A percentile compares a stretch with the other conserved stretches of the same genome.
phyloP scores from a whole-genome alignment of 1,140 invertebrate genomes.

The Piezodorus guildinii region DNA sequence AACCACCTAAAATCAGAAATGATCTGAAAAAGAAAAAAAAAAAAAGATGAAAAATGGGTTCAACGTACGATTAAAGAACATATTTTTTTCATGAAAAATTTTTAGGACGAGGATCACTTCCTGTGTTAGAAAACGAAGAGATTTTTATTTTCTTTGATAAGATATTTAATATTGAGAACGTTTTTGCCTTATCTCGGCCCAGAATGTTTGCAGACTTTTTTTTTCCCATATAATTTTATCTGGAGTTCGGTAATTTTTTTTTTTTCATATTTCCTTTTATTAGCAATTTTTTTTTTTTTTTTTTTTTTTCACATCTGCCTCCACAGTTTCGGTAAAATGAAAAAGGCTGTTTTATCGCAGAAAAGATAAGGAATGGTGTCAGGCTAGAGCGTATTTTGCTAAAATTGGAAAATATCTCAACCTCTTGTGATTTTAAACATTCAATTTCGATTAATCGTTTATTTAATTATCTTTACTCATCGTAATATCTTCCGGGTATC shows the following conservation, averaged over 20 bases:
- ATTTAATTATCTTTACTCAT: too few relatives aligned
- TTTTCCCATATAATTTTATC: neutral
- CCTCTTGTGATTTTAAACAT: too few relatives aligned
- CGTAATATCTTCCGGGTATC: too few relatives aligned
- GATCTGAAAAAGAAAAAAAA: neutral
- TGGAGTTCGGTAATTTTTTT: neutral
- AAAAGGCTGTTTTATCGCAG: neutral
- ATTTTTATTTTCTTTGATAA: constrained; percentile 8
- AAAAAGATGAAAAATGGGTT: neutral
- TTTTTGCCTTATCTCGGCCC: neutral
- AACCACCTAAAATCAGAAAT: neutral
- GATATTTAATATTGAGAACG: constrained; percentile 2
- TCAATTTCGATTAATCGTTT: too few relatives aligned
- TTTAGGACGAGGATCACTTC: neutral
- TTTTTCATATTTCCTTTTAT: neutral
- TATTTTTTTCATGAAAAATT: neutral
- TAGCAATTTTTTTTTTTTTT: neutral
- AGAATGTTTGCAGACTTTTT: constrained; percentile 12
- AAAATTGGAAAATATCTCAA: too few relatives aligned
- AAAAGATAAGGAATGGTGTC: constrained; percentile 3
- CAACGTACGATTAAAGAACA: neutral
- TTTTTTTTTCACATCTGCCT: neutral
- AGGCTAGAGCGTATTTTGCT: neutral
- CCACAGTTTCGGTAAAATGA: neutral
- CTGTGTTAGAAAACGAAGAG: neutral